Base-by-base conservation (phyloP, 2,888 invertebrate genomes). In the Lasioglossum oenotherae region DNA sequence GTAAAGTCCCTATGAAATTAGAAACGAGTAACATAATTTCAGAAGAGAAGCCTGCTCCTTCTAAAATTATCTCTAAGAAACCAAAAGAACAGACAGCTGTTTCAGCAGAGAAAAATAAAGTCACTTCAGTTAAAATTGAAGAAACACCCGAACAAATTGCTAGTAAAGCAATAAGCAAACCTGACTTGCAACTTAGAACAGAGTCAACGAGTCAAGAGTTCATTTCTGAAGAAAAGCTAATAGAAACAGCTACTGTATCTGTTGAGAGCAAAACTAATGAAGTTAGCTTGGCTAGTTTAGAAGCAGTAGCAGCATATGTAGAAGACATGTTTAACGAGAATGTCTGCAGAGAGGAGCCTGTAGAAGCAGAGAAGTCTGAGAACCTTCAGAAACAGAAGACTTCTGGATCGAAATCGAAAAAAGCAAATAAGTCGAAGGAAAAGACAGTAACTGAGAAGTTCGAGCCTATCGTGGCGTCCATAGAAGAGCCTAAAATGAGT, bases 201-300 rank as follows among this genome's bases (percentile, higher is more conserved):
- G 75, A 69, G 57, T 23, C 27, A 19, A 19, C 46, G 72, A 14
- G n/a, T n/a, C 41, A 49, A 57, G 41, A 78, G n/a, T 44, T 16
- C 31, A n/a, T 49, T 19, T n/a, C 19, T 4, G 53, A 53, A 74
- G 67, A 71, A 0, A 74, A 74, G 44, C 4, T 38, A 1, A 8
- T 2, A 14, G 76, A 77, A 74, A 46, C 31, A 46, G 10, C 49
- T 2, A 1, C 27, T 6, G n/a, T 19, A 27, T 3, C 44, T 14
- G 35, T 35, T 19, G 31, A 95, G 74, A 67, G 23, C 14, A 46
- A 27, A 27, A 60, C 88, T 73, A 69, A 90, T 12, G 53, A 73
- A 79, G 35, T 87, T 82, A 78, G 72, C 82, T 83, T 74, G 78
- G 86, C 93, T 74, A 92, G 92, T 72, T 80, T 89, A 35, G 53